Base-by-base conservation (phyloP, 1,140 invertebrate genomes). In the Eufriesea mexicana region DNA sequence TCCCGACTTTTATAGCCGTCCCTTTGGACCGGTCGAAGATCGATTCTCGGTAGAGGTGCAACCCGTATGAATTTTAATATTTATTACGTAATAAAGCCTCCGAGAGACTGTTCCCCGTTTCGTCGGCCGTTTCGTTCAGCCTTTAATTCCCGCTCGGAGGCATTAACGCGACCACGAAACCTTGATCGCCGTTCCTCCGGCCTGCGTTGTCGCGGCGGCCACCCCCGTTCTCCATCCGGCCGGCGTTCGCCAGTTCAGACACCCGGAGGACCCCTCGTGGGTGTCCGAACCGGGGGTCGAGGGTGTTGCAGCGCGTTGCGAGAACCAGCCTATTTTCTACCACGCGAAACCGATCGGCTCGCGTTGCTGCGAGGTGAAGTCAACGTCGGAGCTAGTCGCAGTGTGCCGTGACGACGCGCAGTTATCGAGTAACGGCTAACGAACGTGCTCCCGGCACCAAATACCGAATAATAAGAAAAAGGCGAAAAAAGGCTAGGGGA, bases 391-490 rank as follows among this genome's bases (percentile, higher is more conserved):
- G 84, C 70, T 88, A 84, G 85, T 84, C 78, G 85, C 89, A 78
- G 82, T 84, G 86, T 88, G 86, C 86, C 90, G 89, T 90, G 89
- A 83, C 87, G 86, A 79, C 64, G 66, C 55, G 84, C 85, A 84
- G 89, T 92, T 89, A 87, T 82, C 76, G 81, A 67, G 61, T 73
- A 86, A 87, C 84, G 81, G 75, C 66, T 68, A 64, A 83, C 78
- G 91, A 91, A 93, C 92, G 92, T 93, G 92, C 90, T 88, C 90
- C 73, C 80, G 89, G 88, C 73, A 89, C 92, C 91, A 92, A 93
- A 92, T 92, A 93, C 80, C 54, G 85, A 88, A 90, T 91, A 91
- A 92, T 90, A 88, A 89, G 79, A 90, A 92, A 91, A 90, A 54
- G 23, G 71, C 49, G 25, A 47, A 59, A 42, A 47, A 47, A 25